Evolutionary conservation across 37 sponge, comb jelly and placozoan species (phyloP).

Genomic region (Chondrilla cf. caribensis): DNA sequence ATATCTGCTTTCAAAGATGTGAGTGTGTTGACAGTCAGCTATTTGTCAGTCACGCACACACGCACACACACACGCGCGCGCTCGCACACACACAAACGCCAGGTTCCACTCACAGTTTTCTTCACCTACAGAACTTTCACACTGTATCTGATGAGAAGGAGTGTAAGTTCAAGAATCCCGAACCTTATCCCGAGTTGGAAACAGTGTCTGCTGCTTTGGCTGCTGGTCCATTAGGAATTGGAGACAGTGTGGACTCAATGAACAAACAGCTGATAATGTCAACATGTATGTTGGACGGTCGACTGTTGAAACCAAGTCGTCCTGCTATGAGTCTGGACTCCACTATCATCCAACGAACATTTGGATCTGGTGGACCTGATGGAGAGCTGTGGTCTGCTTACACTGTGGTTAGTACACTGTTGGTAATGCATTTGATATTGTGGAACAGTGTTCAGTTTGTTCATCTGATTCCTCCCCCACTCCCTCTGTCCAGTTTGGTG

Average conservation of each 20-base stretch:
- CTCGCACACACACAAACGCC: no score
- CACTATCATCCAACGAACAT: constrained; percentile 62
- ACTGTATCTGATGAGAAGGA: neutral
- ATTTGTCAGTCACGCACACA: no score
- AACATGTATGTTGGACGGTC: constrained; percentile 71
- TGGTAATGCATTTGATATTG: neutral
- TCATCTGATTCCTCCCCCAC: no score
- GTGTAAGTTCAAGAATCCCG: constrained; percentile 23
- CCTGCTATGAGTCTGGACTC: constrained; percentile 67
- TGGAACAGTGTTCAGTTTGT: neutral
- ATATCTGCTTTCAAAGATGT: constrained; percentile 81
- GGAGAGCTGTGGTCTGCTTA: constrained; percentile 57
- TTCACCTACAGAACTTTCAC: constrained; percentile 9
- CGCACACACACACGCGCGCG: no score
- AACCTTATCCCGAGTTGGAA: constrained; percentile 61
- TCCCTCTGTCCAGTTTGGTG: no score
- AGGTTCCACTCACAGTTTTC: no score
- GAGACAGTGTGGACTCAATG: constrained; percentile 37
- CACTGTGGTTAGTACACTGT: constrained; percentile 44
- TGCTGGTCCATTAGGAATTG: constrained; percentile 71
- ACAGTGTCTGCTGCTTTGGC: constrained; percentile 54
- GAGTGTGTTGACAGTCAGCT: neutral
- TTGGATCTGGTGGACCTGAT: constrained; percentile 57
- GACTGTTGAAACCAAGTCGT: constrained; percentile 60
- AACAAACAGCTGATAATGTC: constrained; percentile 65